Percentiles rank a stretch among this genome's conserved stretches.
Evolutionary conservation across 1,140 invertebrate genomes (phyloP).

Genomic region (Olivierus martensii): DNA sequence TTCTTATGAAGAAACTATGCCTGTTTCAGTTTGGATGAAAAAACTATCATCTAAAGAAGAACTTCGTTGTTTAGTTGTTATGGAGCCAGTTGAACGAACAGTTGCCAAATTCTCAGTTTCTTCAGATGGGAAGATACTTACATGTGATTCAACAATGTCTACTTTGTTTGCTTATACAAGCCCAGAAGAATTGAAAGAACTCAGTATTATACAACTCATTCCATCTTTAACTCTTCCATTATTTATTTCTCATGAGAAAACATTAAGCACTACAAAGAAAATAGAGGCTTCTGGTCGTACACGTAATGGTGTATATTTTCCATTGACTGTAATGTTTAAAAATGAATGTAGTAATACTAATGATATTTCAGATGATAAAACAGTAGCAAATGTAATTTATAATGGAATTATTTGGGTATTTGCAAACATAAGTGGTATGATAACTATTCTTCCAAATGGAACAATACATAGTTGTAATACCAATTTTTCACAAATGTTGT

Average conservation of each 20-base stretch:
- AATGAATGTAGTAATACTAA: too few relatives aligned
- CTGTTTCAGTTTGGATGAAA: conserved; percentile 46
- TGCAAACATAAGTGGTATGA: conserved; percentile 50
- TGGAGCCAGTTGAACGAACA: conserved; percentile 41
- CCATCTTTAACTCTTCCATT: conserved; percentile 20
- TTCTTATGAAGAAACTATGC: conserved; percentile 34
- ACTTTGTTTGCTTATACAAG: conserved; percentile 24
- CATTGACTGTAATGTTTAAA: too few relatives aligned
- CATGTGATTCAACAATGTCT: conserved; percentile 25
- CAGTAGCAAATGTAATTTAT: conserved; percentile 11
- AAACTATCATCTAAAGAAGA: conserved; percentile 37
- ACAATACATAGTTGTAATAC: conserved; percentile 49
- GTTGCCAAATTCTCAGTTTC: conserved; percentile 20
- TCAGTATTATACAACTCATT: conserved; percentile 24
- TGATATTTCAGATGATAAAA: too few relatives aligned
- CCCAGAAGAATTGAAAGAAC: conserved; percentile 21
- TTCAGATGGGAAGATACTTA: conserved; percentile 24
- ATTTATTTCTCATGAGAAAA: too few relatives aligned
- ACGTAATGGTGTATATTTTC: too few relatives aligned
- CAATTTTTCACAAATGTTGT: conserved; percentile 47
- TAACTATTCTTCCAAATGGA: conserved; percentile 44
- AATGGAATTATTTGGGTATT: conserved; percentile 35
- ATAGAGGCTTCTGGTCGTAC: too few relatives aligned
- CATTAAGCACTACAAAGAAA: too few relatives aligned
- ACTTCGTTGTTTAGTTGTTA: conserved; percentile 43